These are phyloP conservation scores for Poeciliopsis turneri DNA, from an alignment of 2,797 vertebrate species.

Conservation along the genomic window DNA sequence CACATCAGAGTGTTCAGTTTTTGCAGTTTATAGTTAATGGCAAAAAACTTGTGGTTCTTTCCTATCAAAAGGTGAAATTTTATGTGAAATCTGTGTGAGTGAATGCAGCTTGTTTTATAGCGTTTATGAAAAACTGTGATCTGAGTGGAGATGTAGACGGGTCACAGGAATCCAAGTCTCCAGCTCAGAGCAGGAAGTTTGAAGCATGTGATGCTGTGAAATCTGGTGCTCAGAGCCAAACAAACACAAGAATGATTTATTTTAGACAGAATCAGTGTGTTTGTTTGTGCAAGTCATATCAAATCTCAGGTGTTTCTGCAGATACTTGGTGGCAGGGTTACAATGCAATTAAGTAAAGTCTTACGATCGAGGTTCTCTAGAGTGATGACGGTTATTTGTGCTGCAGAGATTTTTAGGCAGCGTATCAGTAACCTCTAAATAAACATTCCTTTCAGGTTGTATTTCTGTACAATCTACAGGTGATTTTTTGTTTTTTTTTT, in stretches of 20 bases:
- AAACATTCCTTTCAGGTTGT: slow-evolving; percentile 13
- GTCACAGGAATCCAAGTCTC: not conserved
- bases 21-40: slow-evolving; percentile 12
- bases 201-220: slow-evolving; percentile 20
- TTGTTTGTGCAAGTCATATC: slow-evolving; percentile 16
- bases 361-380: not conserved
- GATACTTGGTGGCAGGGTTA: not conserved
- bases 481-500: slow-evolving; percentile 3
- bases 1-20: not conserved
- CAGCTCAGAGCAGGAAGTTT: slow-evolving; percentile 21
- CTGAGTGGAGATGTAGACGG: not conserved
- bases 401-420: slow-evolving; percentile 1
- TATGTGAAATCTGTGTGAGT: not conserved
- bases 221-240: slow-evolving; percentile 18
- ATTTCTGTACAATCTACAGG: not conserved
- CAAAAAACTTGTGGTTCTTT: not conserved
- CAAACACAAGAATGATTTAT: slow-evolving; percentile 5
- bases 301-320: slow-evolving; percentile 61
- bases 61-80: not conserved
- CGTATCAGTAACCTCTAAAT: slow-evolving; percentile 1
- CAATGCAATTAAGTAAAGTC: not conserved
- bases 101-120: slow-evolving; percentile 5
- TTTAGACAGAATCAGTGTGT: not conserved
- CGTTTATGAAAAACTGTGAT: slow-evolving; percentile 12
- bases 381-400: slow-evolving; percentile 15